A percentile compares a stretch with the other conserved stretches of the same genome.
phyloP scores from a whole-genome alignment of 2,888 invertebrate genomes.

The Branchinecta sandiegonensis region DNA sequence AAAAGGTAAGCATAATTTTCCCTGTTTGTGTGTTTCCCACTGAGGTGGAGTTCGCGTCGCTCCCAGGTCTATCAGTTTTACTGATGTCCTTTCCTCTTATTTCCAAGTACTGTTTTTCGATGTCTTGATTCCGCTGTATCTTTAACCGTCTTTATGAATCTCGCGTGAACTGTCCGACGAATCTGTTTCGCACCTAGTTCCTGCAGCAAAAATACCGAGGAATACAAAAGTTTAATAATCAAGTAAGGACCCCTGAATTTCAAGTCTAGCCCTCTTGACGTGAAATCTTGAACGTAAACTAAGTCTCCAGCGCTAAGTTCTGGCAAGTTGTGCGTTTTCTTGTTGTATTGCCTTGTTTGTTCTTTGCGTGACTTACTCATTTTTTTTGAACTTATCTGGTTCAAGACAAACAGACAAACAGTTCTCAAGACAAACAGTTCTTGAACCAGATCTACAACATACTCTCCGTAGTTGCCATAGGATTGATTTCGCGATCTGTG shows the following conservation, averaged over 20 bases:
- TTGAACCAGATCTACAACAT: not conserved
- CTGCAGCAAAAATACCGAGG: not conserved
- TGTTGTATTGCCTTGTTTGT: not conserved
- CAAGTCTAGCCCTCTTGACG: slow-evolving; percentile 3
- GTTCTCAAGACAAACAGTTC: not conserved
- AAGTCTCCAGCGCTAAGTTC: not conserved
- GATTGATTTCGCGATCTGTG: not conserved
- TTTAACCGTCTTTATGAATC: not conserved
- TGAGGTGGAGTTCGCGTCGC: too few species aligned
- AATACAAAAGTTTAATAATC: not conserved
- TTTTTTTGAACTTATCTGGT: not conserved
- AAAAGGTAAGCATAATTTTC: too few species aligned
- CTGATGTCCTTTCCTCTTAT: too few species aligned
- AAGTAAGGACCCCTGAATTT: not conserved
- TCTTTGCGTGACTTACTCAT: slow-evolving; percentile 7
- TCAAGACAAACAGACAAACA: not conserved
- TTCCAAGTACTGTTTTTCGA: not conserved
- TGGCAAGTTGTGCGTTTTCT: not conserved
- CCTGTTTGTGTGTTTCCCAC: too few species aligned
- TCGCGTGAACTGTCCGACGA: slow-evolving; percentile 6
- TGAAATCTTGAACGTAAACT: not conserved
- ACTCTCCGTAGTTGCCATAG: not conserved
- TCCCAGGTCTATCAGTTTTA: too few species aligned
- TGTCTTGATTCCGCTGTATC: not conserved
- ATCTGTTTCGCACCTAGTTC: not conserved